These are phyloP conservation scores for Tryphoninae sp. DNA, from an alignment of 2,888 invertebrate species.

Conservation along the genomic window DNA sequence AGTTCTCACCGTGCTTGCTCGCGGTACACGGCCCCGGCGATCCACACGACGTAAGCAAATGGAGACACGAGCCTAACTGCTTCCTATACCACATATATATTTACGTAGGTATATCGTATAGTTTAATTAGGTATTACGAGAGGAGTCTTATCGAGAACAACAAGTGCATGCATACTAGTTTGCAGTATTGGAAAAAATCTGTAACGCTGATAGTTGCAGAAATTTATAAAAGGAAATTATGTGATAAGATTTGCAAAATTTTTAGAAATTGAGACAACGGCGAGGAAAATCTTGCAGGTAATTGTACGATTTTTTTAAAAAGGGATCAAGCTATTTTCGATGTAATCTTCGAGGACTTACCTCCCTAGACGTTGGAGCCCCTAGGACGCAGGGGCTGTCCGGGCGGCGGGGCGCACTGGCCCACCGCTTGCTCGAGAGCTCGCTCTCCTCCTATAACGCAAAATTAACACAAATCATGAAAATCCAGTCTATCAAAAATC, in stretches of 20 bases:
- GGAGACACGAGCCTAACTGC: constrained; percentile 47
- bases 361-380: constrained; percentile 81
- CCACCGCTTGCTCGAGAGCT: constrained; percentile 87
- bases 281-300: too few species aligned
- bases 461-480: constrained; percentile 64
- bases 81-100: constrained; percentile 17
- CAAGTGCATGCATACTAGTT: too few species aligned
- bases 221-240: too few species aligned
- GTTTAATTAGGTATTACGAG: too few species aligned
- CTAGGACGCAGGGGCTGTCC: constrained; percentile 80
- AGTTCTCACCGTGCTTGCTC: constrained; percentile 17
- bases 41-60: constrained; percentile 53
- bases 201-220: too few species aligned
- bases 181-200: too few species aligned
- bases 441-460: constrained; percentile 87
- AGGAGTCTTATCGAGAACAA: too few species aligned
- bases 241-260: too few species aligned
- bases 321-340: too few species aligned
- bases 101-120: not conserved
- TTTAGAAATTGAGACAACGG: too few species aligned
- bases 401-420: constrained; percentile 86
- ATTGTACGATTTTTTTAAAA: too few species aligned
- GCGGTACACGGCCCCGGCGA: constrained; percentile 21
- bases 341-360: constrained; percentile 59
- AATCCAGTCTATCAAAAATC: not conserved